phyloP scores from a whole-genome alignment of 2,113 vertebrate genomes.

The Setophaga kirtlandii region DNA sequence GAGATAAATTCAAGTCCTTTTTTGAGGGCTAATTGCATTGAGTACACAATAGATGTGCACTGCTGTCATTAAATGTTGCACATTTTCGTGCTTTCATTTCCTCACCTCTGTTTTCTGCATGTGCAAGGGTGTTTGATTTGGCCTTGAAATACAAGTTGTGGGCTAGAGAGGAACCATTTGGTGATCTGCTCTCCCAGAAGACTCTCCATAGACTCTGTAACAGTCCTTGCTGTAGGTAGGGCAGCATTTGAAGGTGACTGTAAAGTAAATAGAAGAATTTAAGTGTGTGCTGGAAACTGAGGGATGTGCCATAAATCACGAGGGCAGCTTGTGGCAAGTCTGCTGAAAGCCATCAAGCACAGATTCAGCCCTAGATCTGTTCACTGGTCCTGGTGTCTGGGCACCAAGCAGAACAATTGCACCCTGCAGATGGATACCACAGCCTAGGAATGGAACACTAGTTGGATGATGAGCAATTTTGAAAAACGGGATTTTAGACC shows the following conservation, averaged over 20 bases:
- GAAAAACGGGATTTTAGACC: neutral
- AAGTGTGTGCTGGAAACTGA: neutral
- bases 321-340: neutral
- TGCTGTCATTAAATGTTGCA: neutral
- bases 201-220: neutral
- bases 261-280: neutral
- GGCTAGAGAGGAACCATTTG: neutral
- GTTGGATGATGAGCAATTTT: neutral
- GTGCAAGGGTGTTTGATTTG: neutral
- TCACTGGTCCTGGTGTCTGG: neutral
- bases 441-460: neutral
- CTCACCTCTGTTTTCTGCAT: neutral
- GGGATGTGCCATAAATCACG: neutral
- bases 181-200: neutral
- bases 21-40: conserved; percentile 52
- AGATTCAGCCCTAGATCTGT: neutral
- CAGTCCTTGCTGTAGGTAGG: neutral
- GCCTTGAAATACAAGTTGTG: neutral
- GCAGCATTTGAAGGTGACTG: neutral
- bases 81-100: conserved; percentile 8
- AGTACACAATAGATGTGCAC: neutral
- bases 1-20: conserved; percentile 44
- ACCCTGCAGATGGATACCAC: neutral
- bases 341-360: neutral
- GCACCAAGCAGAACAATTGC: neutral